Evolutionary conservation across 2,113 vertebrate genomes (phyloP).

Genomic region (Grallaria varia): DNA sequence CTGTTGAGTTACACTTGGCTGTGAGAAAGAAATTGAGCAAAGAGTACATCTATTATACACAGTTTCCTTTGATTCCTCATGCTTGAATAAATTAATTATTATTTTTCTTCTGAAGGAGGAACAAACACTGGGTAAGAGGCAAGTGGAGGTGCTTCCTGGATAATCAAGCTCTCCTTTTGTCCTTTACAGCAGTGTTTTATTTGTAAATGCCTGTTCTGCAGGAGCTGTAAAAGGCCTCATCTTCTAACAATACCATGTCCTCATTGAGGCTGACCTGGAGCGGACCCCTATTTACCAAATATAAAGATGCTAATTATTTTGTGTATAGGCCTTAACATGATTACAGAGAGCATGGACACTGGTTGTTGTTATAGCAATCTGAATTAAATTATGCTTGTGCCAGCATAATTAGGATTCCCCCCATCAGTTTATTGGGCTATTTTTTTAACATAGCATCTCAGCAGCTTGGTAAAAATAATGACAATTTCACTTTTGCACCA

Average conservation of each 20-base stretch:
- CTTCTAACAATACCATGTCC: background rate
- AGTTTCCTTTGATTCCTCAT: background rate
- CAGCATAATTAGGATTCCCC: slow-evolving; percentile 56
- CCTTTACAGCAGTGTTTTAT: background rate
- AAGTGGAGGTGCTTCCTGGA: slow-evolving; percentile 33
- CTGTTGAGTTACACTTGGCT: background rate
- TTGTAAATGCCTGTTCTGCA: background rate
- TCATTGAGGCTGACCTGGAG: slow-evolving; percentile 47
- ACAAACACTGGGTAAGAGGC: slow-evolving; percentile 8
- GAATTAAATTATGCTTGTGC: slow-evolving; percentile 56
- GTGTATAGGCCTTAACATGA: slow-evolving; percentile 59
- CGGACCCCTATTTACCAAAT: slow-evolving; percentile 58
- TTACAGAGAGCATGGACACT: slow-evolving; percentile 56
- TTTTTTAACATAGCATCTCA: slow-evolving; percentile 36
- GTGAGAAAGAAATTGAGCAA: background rate
- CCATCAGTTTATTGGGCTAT: background rate
- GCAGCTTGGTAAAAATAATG: slow-evolving; percentile 14
- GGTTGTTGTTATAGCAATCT: slow-evolving; percentile 67
- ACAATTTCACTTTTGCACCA: background rate
- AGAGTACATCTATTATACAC: background rate
- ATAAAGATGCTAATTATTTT: slow-evolving; percentile 69
- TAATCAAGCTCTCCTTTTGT: slow-evolving; percentile 1
- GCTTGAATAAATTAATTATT: background rate
- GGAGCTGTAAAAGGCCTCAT: background rate
- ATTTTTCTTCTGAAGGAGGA: background rate